Evolutionary conservation across 2,888 invertebrate species (phyloP).

Genomic region (Temnothorax ravouxi): DNA sequence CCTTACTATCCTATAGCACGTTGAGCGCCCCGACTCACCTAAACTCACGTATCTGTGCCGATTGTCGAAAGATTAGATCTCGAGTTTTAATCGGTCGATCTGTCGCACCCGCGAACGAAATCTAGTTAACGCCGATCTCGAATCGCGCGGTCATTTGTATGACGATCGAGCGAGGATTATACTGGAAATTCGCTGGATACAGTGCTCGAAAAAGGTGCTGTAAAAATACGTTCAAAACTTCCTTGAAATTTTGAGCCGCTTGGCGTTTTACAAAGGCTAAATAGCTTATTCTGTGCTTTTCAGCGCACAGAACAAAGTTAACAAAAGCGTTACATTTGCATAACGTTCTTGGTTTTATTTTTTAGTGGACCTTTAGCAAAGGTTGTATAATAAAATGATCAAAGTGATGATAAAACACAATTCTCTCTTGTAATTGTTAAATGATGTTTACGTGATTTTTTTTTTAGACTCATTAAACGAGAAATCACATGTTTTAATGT

Average conservation of each 20-base stretch:
- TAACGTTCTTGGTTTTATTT: background rate
- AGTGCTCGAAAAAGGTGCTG: background rate
- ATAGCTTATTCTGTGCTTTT: background rate
- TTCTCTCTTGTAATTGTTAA: background rate
- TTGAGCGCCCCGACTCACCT: conserved; percentile 10
- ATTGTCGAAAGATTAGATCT: conserved; percentile 10
- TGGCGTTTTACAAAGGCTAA: background rate
- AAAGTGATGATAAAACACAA: background rate
- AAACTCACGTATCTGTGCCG: conserved; percentile 22
- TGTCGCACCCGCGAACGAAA: background rate
- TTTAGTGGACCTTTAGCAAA: background rate
- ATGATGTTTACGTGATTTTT: conserved; percentile 19
- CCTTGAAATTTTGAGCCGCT: background rate
- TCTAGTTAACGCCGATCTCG: background rate
- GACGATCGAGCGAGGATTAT: background rate
- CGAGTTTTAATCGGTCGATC: conserved; percentile 19
- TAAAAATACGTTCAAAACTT: background rate
- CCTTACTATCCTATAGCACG: conserved; percentile 9
- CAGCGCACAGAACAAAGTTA: background rate
- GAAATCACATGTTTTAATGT: background rate
- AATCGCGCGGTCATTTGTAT: background rate
- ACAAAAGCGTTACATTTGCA: background rate
- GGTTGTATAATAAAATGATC: background rate
- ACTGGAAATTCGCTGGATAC: background rate
- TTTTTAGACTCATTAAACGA: background rate